Conservation (phyloP, 2,113 vertebrate species). For the Oryzias melastigma region DNA sequence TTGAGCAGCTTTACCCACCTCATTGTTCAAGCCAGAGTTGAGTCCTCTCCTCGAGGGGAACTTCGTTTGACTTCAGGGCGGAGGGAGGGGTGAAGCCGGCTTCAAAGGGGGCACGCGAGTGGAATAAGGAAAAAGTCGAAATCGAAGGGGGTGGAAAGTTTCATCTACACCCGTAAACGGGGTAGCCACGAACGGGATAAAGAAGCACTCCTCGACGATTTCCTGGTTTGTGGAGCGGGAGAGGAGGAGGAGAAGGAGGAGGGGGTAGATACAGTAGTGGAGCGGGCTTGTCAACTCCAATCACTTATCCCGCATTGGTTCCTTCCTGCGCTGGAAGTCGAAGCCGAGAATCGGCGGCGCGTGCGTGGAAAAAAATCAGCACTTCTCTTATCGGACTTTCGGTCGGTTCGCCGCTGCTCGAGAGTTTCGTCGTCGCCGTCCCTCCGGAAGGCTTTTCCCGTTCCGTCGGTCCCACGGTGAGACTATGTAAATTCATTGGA, state of each 20-base stretch:
- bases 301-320: constrained; percentile 64
- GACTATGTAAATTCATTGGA: constrained; percentile 48
- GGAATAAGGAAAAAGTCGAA: constrained; percentile 8
- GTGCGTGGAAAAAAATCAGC: not conserved
- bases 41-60: constrained; percentile 64
- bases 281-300: constrained; percentile 78
- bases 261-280: constrained; percentile 70
- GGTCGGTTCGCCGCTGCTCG: constrained; percentile 17
- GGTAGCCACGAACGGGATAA: constrained; percentile 55
- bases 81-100: constrained; percentile 42
- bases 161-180: constrained; percentile 65
- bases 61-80: constrained; percentile 60
- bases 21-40: constrained; percentile 76
- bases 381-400: constrained; percentile 23
- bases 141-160: constrained; percentile 1
- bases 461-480: constrained; percentile 14
- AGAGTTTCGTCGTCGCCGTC: not conserved
- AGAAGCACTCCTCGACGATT: constrained; percentile 77
- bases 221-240: constrained; percentile 77
- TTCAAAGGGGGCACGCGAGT: constrained; percentile 40
- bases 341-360: not conserved
- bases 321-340: constrained; percentile 1
- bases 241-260: constrained; percentile 46
- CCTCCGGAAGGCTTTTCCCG: constrained; percentile 16
- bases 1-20: constrained; percentile 72